Evolutionary conservation across 2,797 vertebrate species (phyloP).

Genomic region (Paguma larvata): DNA sequence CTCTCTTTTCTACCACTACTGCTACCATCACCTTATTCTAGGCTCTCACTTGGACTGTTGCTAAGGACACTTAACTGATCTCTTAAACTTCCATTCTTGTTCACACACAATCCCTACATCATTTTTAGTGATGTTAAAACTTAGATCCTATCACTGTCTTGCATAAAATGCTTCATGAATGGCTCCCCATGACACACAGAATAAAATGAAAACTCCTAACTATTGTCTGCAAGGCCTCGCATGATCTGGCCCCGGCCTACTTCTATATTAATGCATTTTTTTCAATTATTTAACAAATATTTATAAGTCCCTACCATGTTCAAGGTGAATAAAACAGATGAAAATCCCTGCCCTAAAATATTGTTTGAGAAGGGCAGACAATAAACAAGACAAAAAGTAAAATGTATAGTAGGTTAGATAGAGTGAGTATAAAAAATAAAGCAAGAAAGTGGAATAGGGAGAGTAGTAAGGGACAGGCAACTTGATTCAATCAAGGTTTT

Average conservation of each 20-base stretch:
- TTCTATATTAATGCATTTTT: neutral
- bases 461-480: neutral
- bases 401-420: slow-evolving; percentile 29
- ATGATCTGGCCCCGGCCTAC: neutral
- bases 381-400: neutral
- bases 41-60: neutral
- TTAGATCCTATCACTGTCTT: neutral
- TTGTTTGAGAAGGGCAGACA: neutral
- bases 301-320: neutral
- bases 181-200: neutral
- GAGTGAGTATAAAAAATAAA: neutral
- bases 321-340: neutral
- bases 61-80: neutral
- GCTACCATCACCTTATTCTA: neutral
- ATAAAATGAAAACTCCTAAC: slow-evolving; percentile 7
- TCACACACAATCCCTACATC: neutral
- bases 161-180: slow-evolving; percentile 50
- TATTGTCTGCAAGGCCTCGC: neutral
- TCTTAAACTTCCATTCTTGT: slow-evolving; percentile 29
- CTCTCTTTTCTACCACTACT: neutral
- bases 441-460: neutral
- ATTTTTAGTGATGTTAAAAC: neutral
- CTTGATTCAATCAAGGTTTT: slow-evolving; percentile 13
- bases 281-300: slow-evolving; percentile 22
- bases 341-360: neutral